phyloP scores from a whole-genome alignment of 2,888 invertebrate genomes.

The Ennomos fuscantarius region DNA sequence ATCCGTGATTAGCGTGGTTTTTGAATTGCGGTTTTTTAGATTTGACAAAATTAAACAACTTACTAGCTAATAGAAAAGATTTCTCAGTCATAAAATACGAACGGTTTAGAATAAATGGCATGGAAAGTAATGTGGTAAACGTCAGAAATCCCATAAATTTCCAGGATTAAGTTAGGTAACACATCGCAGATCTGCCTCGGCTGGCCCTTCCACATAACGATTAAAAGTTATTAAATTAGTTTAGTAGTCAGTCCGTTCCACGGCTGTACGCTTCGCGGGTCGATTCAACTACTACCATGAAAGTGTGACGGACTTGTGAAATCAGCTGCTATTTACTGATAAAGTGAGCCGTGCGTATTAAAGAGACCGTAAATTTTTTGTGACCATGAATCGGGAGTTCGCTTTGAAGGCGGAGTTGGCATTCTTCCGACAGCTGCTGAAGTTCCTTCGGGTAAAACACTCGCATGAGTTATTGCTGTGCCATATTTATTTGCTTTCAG shows the following conservation, averaged over 20 bases:
- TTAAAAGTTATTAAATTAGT: conserved; percentile 39
- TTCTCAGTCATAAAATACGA: conserved; percentile 5
- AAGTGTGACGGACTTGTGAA: conserved; percentile 72
- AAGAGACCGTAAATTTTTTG: conserved; percentile 19
- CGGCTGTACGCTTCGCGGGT: conserved; percentile 36
- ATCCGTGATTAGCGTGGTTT: conserved; percentile 11
- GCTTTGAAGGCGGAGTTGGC: conserved; percentile 57
- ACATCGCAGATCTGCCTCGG: conserved; percentile 5
- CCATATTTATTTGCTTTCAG: too few relatives aligned
- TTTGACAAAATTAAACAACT: conserved; percentile 1
- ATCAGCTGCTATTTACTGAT: conserved; percentile 50
- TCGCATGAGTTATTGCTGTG: too few relatives aligned
- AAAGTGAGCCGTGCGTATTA: conserved; percentile 42
- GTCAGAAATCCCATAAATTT: conserved; percentile 22
- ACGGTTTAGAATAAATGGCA: neutral
- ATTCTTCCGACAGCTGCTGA: conserved; percentile 57
- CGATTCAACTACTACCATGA: conserved; percentile 46
- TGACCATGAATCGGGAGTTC: conserved; percentile 48
- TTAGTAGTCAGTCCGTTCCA: conserved; percentile 47
- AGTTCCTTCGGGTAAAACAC: conserved; percentile 61
- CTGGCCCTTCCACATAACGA: conserved; percentile 12
- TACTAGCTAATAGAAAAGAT: neutral
- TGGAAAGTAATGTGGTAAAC: conserved; percentile 7
- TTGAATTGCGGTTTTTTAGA: neutral
- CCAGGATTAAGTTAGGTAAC: conserved; percentile 17